phyloP scores from a whole-genome alignment of 2,888 invertebrate species.

The Osedax frankpressi region DNA sequence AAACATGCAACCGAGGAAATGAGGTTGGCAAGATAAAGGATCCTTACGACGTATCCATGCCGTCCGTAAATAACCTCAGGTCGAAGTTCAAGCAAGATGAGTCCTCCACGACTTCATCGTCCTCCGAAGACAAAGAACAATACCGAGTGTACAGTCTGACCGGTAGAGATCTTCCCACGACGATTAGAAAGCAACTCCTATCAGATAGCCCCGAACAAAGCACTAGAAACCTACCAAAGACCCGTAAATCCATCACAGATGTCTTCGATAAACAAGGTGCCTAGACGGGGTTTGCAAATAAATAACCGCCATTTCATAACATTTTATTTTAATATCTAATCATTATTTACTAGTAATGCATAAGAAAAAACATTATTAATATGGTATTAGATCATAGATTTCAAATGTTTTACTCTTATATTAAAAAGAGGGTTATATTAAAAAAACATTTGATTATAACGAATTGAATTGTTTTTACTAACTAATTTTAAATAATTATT shows the following conservation, averaged over 20 bases:
- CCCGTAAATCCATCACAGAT: background rate
- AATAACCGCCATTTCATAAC: too few relatives aligned
- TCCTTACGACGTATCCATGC: background rate
- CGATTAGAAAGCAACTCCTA: background rate
- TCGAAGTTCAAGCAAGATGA: background rate
- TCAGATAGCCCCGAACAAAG: background rate
- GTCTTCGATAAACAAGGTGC: background rate
- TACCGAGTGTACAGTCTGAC: slow-evolving; percentile 16
- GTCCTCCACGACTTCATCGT: background rate
- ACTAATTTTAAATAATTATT: too few relatives aligned
- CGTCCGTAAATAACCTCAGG: background rate
- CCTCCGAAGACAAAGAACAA: too few relatives aligned
- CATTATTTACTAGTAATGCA: too few relatives aligned
- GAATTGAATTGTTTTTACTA: too few relatives aligned
- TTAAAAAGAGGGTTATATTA: too few relatives aligned
- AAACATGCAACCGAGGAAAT: background rate
- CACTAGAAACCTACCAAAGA: background rate
- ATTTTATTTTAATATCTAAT: too few relatives aligned
- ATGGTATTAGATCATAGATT: too few relatives aligned
- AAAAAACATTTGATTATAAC: too few relatives aligned
- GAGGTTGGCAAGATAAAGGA: background rate
- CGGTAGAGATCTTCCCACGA: slow-evolving; percentile 14
- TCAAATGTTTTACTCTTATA: too few relatives aligned
- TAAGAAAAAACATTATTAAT: too few relatives aligned
- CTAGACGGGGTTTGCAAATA: too few relatives aligned